phyloP scores from a whole-genome alignment of 2,797 vertebrate species.

The Brotula barbata region DNA sequence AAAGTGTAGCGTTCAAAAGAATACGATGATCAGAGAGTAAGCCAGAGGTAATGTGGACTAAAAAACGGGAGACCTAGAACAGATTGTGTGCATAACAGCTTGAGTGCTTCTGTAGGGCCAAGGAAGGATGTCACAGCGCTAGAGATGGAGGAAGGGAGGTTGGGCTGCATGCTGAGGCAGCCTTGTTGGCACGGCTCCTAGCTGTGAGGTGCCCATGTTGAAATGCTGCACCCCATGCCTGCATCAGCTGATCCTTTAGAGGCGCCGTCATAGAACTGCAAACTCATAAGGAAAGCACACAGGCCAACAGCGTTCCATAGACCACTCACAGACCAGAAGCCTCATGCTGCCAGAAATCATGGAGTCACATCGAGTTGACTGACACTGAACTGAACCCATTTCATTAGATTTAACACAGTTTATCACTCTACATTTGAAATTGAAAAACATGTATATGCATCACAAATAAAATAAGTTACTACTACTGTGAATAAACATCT shows the following conservation, averaged over 20 bases:
- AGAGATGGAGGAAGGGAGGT: constrained; percentile 41
- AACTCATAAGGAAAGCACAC: constrained; percentile 37
- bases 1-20: constrained; percentile 21
- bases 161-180: constrained; percentile 58
- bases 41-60: constrained; percentile 52
- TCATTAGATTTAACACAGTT: constrained; percentile 5
- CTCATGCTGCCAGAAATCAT: constrained; percentile 2
- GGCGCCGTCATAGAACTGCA: constrained; percentile 41
- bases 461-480: constrained; percentile 14
- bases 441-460: background rate
- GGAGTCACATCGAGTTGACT: background rate
- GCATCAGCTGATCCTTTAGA: constrained; percentile 69
- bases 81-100: constrained; percentile 75
- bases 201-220: constrained; percentile 67
- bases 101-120: constrained; percentile 67
- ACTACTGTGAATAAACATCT: constrained; percentile 29
- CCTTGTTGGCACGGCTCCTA: constrained; percentile 64
- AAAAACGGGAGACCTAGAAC: constrained; percentile 59
- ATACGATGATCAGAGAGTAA: constrained; percentile 21
- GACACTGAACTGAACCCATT: constrained; percentile 1
- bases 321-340: constrained; percentile 39
- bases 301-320: constrained; percentile 29
- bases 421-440: constrained; percentile 15
- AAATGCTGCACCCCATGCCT: constrained; percentile 65
- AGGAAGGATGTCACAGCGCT: constrained; percentile 68